phyloP scores from a whole-genome alignment of 2,797 vertebrate genomes.

The Capromys pilorides region DNA sequence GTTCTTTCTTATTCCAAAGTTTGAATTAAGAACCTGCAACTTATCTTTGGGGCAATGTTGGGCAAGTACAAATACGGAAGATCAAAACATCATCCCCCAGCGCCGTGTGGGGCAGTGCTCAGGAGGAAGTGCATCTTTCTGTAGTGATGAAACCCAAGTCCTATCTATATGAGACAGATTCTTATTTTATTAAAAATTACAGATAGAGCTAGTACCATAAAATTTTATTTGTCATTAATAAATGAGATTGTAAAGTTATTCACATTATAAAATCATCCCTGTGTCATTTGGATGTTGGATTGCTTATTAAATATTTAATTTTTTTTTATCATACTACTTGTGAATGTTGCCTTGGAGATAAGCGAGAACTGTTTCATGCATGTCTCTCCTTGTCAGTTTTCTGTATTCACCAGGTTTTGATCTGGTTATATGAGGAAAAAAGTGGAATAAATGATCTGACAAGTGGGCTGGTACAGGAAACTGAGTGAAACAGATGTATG shows the following conservation, averaged over 20 bases:
- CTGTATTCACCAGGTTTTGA: background rate
- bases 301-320: slow-evolving; percentile 3
- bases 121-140: background rate
- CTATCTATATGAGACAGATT: background rate
- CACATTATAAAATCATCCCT: background rate
- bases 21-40: background rate
- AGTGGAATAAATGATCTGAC: background rate
- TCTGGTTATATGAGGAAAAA: background rate
- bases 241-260: background rate
- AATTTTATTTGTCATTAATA: slow-evolving; percentile 16
- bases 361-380: background rate
- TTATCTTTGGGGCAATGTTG: background rate
- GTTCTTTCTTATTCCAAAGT: slow-evolving; percentile 3
- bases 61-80: background rate
- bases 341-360: background rate
- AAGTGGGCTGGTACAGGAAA: background rate
- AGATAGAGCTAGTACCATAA: background rate
- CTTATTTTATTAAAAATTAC: background rate
- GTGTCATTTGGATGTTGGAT: background rate
- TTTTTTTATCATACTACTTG: background rate
- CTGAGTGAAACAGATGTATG: background rate
- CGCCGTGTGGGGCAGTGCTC: background rate
- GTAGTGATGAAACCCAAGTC: background rate
- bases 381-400: background rate
- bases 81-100: background rate